Evolutionary conservation across 2,797 vertebrate species (phyloP).

Genomic region (Tachyglossus aculeatus): DNA sequence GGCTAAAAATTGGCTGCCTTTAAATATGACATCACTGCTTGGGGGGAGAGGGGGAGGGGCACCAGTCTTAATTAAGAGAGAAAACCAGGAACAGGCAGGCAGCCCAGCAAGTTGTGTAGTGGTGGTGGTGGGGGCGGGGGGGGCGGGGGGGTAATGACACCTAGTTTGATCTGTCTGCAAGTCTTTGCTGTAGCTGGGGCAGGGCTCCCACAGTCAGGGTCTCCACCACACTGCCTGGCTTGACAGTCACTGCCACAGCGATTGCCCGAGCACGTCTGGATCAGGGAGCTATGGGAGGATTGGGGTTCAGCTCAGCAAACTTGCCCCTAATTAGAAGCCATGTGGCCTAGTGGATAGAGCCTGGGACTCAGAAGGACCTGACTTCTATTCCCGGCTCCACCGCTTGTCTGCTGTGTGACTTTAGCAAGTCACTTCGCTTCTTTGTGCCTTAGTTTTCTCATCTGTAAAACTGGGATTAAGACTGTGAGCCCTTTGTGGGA

Average conservation of each 20-base stretch:
- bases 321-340: constrained; percentile 39
- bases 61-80: not conserved
- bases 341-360: not conserved
- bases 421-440: too few relatives aligned
- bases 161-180: accelerated
- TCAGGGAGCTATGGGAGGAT: not conserved
- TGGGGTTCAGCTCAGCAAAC: constrained; percentile 17
- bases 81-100: not conserved
- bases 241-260: constrained; percentile 26
- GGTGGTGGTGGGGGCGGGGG: too few relatives aligned
- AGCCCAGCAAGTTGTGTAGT: not conserved
- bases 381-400: too few relatives aligned
- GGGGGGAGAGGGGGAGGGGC: not conserved
- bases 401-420: too few relatives aligned
- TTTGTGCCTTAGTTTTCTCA: too few relatives aligned
- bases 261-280: not conserved
- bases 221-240: constrained; percentile 2
- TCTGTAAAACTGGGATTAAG: too few relatives aligned
- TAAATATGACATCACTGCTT: constrained; percentile 21
- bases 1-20: constrained; percentile 23
- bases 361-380: too few relatives aligned
- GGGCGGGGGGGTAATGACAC: not conserved
- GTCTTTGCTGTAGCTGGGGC: not conserved
- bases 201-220: not conserved
- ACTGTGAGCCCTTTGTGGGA: too few relatives aligned